phyloP scores from a whole-genome alignment of 2,113 vertebrate genomes.

The Serinus canaria region DNA sequence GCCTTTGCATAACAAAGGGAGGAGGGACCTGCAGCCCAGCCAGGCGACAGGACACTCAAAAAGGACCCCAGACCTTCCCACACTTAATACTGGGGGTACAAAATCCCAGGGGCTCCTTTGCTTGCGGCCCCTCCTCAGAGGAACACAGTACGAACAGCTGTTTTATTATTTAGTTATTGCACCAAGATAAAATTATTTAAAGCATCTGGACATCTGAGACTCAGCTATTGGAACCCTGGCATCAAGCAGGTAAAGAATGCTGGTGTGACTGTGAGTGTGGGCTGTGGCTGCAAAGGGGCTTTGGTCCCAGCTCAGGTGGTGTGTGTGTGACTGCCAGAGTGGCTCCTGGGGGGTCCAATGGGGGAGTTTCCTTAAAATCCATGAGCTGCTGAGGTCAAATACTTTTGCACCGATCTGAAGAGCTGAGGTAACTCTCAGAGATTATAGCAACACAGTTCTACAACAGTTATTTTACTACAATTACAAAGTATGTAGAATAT shows the following conservation, averaged over 20 bases:
- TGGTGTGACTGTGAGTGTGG: no score
- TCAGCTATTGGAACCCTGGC: neutral
- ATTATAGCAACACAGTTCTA: neutral
- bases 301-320: neutral
- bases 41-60: neutral
- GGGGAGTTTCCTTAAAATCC: neutral
- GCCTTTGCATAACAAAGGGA: neutral
- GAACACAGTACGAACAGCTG: accelerated
- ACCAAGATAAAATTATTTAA: neutral
- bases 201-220: neutral
- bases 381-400: neutral
- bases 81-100: accelerated
- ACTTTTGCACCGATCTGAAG: neutral
- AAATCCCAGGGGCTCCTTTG: neutral
- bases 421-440: neutral
- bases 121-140: neutral
- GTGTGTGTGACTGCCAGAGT: accelerated
- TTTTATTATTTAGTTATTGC: neutral
- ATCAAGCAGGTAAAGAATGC: accelerated
- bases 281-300: accelerated
- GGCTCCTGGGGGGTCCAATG: accelerated
- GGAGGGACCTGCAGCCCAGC: neutral
- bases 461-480: neutral
- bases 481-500: neutral
- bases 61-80: neutral